Evolutionary conservation across 2,888 invertebrate species (phyloP).

Genomic region (Apantesis nais): DNA sequence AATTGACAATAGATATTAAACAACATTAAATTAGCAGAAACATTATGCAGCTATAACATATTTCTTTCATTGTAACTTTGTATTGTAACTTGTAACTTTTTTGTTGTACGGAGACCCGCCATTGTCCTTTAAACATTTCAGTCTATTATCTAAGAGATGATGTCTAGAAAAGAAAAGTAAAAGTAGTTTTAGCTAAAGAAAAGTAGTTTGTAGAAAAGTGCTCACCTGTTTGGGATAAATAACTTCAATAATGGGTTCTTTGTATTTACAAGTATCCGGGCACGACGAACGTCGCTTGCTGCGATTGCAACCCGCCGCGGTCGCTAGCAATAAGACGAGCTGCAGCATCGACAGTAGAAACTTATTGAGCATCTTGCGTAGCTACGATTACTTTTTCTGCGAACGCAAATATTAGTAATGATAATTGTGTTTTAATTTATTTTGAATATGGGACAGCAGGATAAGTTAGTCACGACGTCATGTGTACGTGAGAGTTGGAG

Average conservation of each 20-base stretch:
- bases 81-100: too few species aligned
- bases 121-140: not conserved
- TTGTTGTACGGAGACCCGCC: too few species aligned
- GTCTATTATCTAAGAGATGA: not conserved
- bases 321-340: not conserved
- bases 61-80: too few species aligned
- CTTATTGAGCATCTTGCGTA: not conserved
- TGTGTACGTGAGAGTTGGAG: not conserved
- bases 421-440: not conserved
- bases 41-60: too few species aligned
- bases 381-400: not conserved
- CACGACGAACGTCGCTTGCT: slow-evolving; percentile 23
- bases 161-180: not conserved
- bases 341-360: not conserved
- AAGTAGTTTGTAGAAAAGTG: not conserved
- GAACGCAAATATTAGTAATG: not conserved
- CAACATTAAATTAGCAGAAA: too few species aligned
- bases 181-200: too few species aligned
- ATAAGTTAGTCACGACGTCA: not conserved
- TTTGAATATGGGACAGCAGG: not conserved
- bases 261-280: slow-evolving; percentile 59
- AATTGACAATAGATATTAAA: too few species aligned
- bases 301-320: not conserved
- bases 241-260: slow-evolving; percentile 61
- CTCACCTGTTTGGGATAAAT: slow-evolving; percentile 50